phyloP scores from a whole-genome alignment of 2,888 invertebrate species.

The Agrochola circellaris region DNA sequence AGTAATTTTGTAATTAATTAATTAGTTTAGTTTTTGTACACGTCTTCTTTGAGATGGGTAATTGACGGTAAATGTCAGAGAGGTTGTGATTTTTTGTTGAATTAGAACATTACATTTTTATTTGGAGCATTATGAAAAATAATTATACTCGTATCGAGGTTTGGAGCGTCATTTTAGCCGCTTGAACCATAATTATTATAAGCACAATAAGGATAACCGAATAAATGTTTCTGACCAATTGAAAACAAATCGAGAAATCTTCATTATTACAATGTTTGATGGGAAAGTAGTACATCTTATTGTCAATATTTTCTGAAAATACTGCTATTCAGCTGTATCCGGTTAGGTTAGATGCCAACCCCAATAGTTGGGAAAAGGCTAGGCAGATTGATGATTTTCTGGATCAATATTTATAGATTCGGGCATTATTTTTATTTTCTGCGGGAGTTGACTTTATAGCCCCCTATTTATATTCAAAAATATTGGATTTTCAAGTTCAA shows the following conservation, averaged over 20 bases:
- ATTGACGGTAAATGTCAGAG: slow-evolving; percentile 37
- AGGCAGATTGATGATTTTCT: too few relatives aligned
- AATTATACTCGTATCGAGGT: not conserved
- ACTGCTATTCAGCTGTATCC: too few relatives aligned
- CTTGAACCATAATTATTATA: not conserved
- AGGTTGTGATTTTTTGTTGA: not conserved
- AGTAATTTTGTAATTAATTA: slow-evolving; percentile 57
- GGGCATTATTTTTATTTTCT: not conserved
- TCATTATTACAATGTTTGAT: not conserved
- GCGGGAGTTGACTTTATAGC: not conserved
- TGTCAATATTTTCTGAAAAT: too few relatives aligned
- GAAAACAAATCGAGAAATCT: not conserved
- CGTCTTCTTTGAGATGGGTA: slow-evolving; percentile 26
- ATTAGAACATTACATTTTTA: not conserved
- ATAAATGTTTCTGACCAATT: not conserved
- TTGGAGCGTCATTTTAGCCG: not conserved
- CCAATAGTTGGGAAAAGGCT: too few relatives aligned
- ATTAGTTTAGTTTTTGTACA: slow-evolving; percentile 53
- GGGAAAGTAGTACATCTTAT: too few relatives aligned
- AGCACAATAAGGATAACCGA: not conserved
- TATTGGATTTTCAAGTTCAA: not conserved
- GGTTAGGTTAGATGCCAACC: too few relatives aligned
- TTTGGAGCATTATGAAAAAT: slow-evolving; percentile 10
- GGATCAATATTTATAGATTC: too few relatives aligned
- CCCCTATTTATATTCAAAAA: not conserved